A percentile compares a stretch with the other conserved stretches of the same genome.
Evolutionary conservation across 23 tunicate genomes (phyloP).

Genomic region (Trididemnum nubilum): DNA sequence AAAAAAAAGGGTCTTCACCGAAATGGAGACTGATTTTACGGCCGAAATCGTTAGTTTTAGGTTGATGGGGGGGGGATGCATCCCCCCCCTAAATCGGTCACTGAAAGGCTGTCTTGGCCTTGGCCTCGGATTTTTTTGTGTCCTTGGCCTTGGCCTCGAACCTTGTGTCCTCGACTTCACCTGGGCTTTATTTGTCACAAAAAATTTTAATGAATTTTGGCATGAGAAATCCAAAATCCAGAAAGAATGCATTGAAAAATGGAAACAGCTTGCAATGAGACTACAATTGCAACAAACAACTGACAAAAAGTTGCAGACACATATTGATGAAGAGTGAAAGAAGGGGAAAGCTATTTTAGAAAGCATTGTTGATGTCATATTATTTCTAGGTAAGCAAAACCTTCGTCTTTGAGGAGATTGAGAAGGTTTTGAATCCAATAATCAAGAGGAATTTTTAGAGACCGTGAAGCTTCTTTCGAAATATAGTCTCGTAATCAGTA

Average conservation of each 20-base stretch:
- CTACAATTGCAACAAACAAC: slow-evolving; percentile 55
- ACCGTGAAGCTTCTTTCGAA: slow-evolving; percentile 57
- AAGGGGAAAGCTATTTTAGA: slow-evolving; percentile 56
- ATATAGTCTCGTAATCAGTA: slow-evolving; percentile 56
- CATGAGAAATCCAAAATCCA: slow-evolving; percentile 54
- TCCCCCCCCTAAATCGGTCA: no score
- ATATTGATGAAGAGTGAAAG: slow-evolving; percentile 54
- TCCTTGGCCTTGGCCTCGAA: no score
- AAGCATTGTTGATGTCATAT: slow-evolving; percentile 57
- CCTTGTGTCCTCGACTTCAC: no score
- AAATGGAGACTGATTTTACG: no score
- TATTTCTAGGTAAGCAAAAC: slow-evolving; percentile 52
- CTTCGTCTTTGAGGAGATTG: slow-evolving; percentile 51
- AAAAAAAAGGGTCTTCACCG: no score
- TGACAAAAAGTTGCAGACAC: slow-evolving; percentile 55
- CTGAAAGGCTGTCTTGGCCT: no score
- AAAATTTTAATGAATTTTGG: slow-evolving; percentile 51
- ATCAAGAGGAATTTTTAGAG: slow-evolving; percentile 56
- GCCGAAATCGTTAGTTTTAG: no score
- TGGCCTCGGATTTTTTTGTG: no score
- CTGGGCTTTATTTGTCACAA: slow-evolving; percentile 61
- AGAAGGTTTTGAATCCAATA: slow-evolving; percentile 56
- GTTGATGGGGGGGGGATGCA: no score
- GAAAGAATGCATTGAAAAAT: slow-evolving; percentile 61
- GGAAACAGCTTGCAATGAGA: slow-evolving; percentile 62